A percentile compares a stretch with the other conserved stretches of the same genome.
Evolutionary conservation across 2,797 vertebrate species (phyloP).

Genomic region (Pelobates cultripes): DNA sequence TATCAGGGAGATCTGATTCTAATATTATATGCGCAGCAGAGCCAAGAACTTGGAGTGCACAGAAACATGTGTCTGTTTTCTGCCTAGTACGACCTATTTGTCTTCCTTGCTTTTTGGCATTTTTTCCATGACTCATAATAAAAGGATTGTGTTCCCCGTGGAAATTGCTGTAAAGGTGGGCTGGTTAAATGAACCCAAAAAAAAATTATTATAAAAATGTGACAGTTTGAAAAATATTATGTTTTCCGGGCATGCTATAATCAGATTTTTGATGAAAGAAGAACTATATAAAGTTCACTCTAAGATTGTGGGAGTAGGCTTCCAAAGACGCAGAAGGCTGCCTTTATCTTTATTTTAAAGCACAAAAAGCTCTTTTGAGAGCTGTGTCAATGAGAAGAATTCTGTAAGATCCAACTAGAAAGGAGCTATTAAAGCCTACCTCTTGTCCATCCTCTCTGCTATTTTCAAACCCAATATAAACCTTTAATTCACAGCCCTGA

Average conservation of each 20-base stretch:
- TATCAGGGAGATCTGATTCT: constrained; percentile 26
- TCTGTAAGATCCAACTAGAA: background rate
- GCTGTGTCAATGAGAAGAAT: background rate
- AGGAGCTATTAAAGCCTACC: background rate
- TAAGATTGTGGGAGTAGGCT: background rate
- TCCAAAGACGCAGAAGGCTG: background rate
- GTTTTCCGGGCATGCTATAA: constrained; percentile 12
- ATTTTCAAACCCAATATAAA: too few relatives aligned
- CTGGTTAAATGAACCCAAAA: constrained; percentile 14
- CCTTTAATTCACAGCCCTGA: too few relatives aligned
- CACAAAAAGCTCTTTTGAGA: constrained; percentile 7
- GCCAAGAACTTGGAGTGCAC: constrained; percentile 12
- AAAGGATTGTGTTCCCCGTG: constrained; percentile 5
- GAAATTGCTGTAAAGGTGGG: constrained; percentile 19
- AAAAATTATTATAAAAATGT: constrained; percentile 4
- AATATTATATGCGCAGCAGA: constrained; percentile 1
- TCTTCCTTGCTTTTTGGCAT: constrained; percentile 7
- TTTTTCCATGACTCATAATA: constrained; percentile 30
- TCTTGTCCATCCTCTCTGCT: background rate
- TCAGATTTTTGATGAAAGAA: constrained; percentile 22
- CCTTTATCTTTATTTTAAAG: constrained; percentile 8
- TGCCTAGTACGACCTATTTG: constrained; percentile 3
- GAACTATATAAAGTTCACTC: background rate
- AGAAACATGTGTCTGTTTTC: background rate
- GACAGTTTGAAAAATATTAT: constrained; percentile 31